These are phyloP conservation scores for Echinops telfairi DNA, from an alignment of 2,113 vertebrate genomes.

Conservation along the genomic window DNA sequence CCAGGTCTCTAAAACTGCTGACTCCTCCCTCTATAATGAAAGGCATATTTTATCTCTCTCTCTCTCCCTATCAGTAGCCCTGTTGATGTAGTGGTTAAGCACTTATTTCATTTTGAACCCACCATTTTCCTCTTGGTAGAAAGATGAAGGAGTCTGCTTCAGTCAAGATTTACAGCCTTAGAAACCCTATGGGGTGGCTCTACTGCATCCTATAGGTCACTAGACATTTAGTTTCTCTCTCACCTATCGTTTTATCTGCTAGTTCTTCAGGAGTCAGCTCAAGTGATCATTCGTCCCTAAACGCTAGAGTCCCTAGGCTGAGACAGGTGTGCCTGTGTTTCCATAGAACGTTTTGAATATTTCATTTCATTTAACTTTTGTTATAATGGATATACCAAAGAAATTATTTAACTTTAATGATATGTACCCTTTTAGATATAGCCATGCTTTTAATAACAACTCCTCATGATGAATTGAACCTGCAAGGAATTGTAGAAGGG, in stretches of 20 bases:
- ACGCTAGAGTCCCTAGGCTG: too few species aligned
- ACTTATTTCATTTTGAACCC: not conserved
- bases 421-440: not conserved
- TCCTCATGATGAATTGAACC: conserved; percentile 21
- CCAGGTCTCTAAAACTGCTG: not conserved
- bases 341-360: too few species aligned
- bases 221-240: too few species aligned
- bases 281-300: too few species aligned
- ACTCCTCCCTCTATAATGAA: not conserved
- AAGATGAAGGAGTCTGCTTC: not conserved
- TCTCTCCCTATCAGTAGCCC: not conserved
- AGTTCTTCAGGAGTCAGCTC: too few species aligned
- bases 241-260: too few species aligned
- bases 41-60: not conserved
- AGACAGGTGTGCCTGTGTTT: too few species aligned
- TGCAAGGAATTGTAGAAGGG: not conserved
- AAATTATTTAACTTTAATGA: not conserved
- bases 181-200: not conserved
- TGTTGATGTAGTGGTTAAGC: not conserved
- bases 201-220: not conserved
- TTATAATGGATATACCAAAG: too few species aligned
- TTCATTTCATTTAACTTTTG: too few species aligned
- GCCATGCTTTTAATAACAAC: not conserved
- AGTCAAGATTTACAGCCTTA: not conserved
- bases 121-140: not conserved